Base-by-base conservation (phyloP, 2,113 vertebrate species). In the Anhinga anhinga region DNA sequence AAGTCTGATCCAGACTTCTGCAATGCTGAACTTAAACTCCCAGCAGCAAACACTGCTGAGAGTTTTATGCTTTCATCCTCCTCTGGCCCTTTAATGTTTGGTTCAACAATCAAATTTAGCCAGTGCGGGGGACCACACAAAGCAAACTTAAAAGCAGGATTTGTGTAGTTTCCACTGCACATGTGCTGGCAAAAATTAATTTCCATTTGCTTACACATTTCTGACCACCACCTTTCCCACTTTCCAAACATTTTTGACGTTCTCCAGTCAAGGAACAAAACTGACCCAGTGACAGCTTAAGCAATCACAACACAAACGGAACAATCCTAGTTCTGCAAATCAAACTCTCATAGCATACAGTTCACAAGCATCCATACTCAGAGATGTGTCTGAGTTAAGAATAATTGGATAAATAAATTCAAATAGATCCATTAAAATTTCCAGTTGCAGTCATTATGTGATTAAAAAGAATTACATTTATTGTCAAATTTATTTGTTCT, bases 401-500 rank as follows among this genome's bases (percentile, higher is more conserved):
- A 47, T 27, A 66, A 82, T 4, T 55, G 22, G 52, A 62, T 44
- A 85, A 76, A 69, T 44, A 49, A 26, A 36, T 76, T 77, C 7
- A 83, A 47, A 85, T 5, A 30, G 17, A 22, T 22, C 38, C 10
- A 65, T 17, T 30, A 65, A 73, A 45, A 62, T 38, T 53, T 82
- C 15, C 2, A 0, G 1, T 47, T 59, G 13, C 1, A 2, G 15
- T 23, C 16, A 16, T 5, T 47, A 10, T 38, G 8, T 26, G 21
- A 38, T 29, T 80, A 17, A 52, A 72, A 49, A 11, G 15, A 90
- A 15, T 15, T 18, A 16, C 5, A 9, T 50, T 80, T 72, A 40
- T 53, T 52, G 58, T 32, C 2, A 16, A 38, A 40, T 19, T 6
- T 34, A 15, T 73, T 83, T 81, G 13, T 93, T 82, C 10, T 53